These are phyloP conservation scores for Neotoma lepida DNA, from an alignment of 2,113 vertebrate genomes.

Conservation along the genomic window DNA sequence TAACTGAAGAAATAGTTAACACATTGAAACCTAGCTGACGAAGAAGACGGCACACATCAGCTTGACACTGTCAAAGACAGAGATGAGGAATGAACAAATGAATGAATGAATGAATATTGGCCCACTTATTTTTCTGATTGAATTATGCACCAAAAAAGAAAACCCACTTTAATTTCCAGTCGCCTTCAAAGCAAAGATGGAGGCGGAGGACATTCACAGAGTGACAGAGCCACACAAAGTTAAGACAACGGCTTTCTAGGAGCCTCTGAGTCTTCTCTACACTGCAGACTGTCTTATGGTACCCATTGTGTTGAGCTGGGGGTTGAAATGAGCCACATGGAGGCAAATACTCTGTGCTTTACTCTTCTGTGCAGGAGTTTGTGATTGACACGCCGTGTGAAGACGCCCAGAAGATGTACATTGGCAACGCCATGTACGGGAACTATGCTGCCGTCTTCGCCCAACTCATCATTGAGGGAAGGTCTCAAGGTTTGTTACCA, in stretches of 20 bases:
- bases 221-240: neutral
- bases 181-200: neutral
- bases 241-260: neutral
- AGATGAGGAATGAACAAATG: neutral
- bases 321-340: neutral
- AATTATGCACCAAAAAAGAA: neutral
- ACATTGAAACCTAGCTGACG: neutral
- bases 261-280: neutral
- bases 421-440: conserved; percentile 80
- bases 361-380: conserved; percentile 80
- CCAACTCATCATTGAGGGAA: conserved; percentile 81
- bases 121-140: neutral
- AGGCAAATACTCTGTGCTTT: neutral
- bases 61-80: neutral
- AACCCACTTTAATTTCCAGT: neutral
- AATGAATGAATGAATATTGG: neutral
- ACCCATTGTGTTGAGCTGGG: neutral
- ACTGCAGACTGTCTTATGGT: fast-evolving
- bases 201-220: neutral
- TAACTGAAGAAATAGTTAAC: neutral
- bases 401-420: conserved; percentile 83
- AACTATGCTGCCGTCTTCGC: conserved; percentile 81
- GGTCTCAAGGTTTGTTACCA: conserved; percentile 78
- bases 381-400: conserved; percentile 80
- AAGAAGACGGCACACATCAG: neutral